Conservation (phyloP, 2,888 invertebrate species). For the Hypena proboscidalis region DNA sequence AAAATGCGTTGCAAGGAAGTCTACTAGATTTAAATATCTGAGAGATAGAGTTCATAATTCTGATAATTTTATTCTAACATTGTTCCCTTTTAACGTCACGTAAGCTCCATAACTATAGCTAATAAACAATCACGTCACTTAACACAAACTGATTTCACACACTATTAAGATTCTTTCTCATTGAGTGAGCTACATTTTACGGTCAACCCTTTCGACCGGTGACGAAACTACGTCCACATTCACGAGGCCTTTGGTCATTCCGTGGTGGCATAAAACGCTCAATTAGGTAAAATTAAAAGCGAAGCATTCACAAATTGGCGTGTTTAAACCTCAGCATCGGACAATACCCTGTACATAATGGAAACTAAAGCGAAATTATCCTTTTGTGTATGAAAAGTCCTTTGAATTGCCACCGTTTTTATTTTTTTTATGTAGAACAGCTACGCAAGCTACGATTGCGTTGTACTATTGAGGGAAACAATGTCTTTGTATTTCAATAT, state of each 20-base stretch:
- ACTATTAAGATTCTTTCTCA: constrained; percentile 24
- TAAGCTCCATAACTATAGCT: too few relatives aligned
- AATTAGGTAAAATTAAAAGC: constrained; percentile 50
- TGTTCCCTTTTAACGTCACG: too few relatives aligned
- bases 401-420: constrained; percentile 53
- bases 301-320: constrained; percentile 55
- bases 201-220: constrained; percentile 38
- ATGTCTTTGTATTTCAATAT: constrained; percentile 44
- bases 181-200: constrained; percentile 31
- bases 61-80: too few relatives aligned
- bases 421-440: constrained; percentile 54
- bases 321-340: constrained; percentile 51
- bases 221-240: constrained; percentile 32
- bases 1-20: too few relatives aligned
- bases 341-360: constrained; percentile 56
- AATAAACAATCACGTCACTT: too few relatives aligned
- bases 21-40: too few relatives aligned
- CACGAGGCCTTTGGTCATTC: constrained; percentile 23
- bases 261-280: constrained; percentile 33
- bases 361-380: constrained; percentile 67
- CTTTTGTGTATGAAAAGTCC: constrained; percentile 71
- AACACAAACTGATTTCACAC: constrained; percentile 22
- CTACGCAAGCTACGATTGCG: constrained; percentile 48
- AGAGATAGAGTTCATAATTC: too few relatives aligned
- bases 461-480: constrained; percentile 52